A percentile compares a stretch with the other conserved stretches of the same genome.
These are phyloP conservation scores for Coptodon bakossiorum DNA, from an alignment of 2,113 vertebrate species.

Conservation along the genomic window DNA sequence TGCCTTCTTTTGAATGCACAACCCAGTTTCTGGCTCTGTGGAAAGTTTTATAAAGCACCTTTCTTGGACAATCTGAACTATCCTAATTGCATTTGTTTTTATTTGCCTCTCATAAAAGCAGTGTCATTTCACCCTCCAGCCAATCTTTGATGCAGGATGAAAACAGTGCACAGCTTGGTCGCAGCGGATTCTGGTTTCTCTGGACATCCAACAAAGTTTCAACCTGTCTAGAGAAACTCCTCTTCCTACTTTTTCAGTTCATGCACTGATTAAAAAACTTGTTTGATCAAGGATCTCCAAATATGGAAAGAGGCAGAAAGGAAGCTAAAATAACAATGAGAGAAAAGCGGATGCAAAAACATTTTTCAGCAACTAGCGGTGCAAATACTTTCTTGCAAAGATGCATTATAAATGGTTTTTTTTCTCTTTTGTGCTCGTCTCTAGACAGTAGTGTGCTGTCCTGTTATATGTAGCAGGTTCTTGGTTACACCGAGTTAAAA, in stretches of 20 bases:
- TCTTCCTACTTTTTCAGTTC: background rate
- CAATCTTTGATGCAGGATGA: background rate
- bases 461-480: background rate
- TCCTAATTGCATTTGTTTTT: background rate
- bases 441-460: background rate
- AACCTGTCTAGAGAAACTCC: background rate
- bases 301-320: background rate
- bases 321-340: background rate
- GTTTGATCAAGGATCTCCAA: conserved; percentile 12
- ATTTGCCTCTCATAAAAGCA: background rate
- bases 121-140: background rate
- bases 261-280: background rate
- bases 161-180: background rate
- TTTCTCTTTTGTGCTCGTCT: background rate
- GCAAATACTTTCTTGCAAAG: background rate
- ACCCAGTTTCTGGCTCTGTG: background rate
- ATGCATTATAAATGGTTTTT: background rate
- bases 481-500: background rate
- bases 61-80: background rate
- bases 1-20: background rate
- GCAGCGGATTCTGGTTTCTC: background rate
- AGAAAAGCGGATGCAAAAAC: background rate
- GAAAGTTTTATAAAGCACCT: background rate
- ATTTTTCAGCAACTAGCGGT: background rate
- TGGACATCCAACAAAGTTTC: background rate